Evolutionary conservation across 37 sponge, comb jelly and placozoan species (phyloP), one percentile per base, ranked within the genome.

Genomic region (Geodia barretti): DNA sequence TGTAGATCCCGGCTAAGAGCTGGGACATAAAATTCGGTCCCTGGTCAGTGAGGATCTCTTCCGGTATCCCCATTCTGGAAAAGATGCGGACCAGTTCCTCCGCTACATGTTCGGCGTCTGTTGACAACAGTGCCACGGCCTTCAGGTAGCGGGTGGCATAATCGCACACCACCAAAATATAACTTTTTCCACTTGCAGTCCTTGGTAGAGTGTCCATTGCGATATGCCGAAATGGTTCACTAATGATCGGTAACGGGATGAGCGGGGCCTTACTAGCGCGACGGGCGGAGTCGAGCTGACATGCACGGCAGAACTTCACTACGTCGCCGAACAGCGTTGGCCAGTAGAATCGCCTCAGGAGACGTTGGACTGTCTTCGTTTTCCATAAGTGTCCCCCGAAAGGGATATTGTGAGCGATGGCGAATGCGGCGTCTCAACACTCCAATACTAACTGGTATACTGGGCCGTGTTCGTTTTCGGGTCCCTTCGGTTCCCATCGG

Each of bases 101-200:
- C 9, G 86, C 91, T 9, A 90, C 69, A 34, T 84, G 65, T 41
- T 19, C 43, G 4, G 91, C 86, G 71, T 78, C 81, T 35, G 80
- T 84, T 2, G 29, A 39, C 31, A 38, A 63, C 38, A 85, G 64
- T 40, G 86, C 78, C 21, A 90, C 26, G 0, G 86, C 91, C 62
- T 90, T 77, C 1, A 77, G 91, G 34, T 79, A 90, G 20, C 86
- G 32, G 23, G 86, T 90, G 1, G 91, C 85, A 79, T 84, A 90
- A 47, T 84, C 81, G 73, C 85, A 79, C 0, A 90, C 26, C 42
- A 80, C 77, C 28, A 84, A 35, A n/a, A 90, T 74, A 35, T 75
- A 90, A 21, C 68, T 36, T 29, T 90, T 72, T 19, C 86, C 86
- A 14, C 43, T 7, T 1, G 31, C 66, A n/a, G 68, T 86, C 60